Percentiles rank a stretch among this genome's conserved stretches.
These are phyloP conservation scores for Cephus rjabovi DNA, from an alignment of 2,888 invertebrate species.

Conservation along the genomic window DNA sequence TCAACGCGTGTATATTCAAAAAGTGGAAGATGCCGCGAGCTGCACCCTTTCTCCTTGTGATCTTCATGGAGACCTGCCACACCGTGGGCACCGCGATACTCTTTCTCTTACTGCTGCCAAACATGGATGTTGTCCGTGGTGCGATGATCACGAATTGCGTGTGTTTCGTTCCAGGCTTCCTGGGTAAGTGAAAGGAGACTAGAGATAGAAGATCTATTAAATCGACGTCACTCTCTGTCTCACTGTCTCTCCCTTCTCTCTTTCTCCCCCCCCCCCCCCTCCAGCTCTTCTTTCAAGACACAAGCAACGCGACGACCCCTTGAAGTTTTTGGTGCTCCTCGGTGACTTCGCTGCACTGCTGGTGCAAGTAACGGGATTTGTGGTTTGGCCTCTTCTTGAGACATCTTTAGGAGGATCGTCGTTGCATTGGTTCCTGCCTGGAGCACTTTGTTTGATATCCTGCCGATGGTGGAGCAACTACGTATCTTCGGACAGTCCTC, in stretches of 20 bases:
- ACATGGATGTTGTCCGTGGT: constrained; percentile 83
- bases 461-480: constrained; percentile 90
- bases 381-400: constrained; percentile 76
- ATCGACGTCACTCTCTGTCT: too few species aligned
- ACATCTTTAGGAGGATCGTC: constrained; percentile 40
- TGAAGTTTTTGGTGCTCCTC: constrained; percentile 38
- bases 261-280: background rate
- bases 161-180: constrained; percentile 83
- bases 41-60: constrained; percentile 71
- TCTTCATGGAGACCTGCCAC: constrained; percentile 82
- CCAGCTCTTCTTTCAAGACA: constrained; percentile 36
- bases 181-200: constrained; percentile 69
- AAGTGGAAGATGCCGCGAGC: constrained; percentile 71
- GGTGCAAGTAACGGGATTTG: constrained; percentile 75
- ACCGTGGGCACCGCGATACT: constrained; percentile 82
- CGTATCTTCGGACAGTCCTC: constrained; percentile 67
- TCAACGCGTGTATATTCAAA: constrained; percentile 81
- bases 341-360: constrained; percentile 73
- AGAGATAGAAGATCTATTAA: too few species aligned
- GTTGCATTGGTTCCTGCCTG: constrained; percentile 72
- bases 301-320: constrained; percentile 14
- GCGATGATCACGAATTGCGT: constrained; percentile 88
- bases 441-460: constrained; percentile 77
- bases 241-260: too few species aligned
- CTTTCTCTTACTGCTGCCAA: constrained; percentile 81